A percentile compares a stretch with the other conserved stretches of the same genome.
Evolutionary conservation across 2,797 vertebrate species (phyloP).

Genomic region (Ibycter americanus): DNA sequence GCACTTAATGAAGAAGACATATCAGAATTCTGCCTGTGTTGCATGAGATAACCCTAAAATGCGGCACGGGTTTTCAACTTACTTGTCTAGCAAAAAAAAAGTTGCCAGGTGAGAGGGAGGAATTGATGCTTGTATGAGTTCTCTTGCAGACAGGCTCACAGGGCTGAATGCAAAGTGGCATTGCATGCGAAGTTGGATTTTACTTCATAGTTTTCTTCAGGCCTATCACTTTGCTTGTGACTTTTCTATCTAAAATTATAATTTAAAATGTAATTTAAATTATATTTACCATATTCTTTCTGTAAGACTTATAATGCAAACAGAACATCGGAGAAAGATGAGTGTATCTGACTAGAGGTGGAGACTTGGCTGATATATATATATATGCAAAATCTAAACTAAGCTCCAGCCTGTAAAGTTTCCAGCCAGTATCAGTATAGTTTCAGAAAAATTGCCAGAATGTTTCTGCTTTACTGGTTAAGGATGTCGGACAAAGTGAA

Average conservation of each 20-base stretch:
- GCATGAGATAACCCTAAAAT: slow-evolving; percentile 45
- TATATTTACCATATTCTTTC: not conserved
- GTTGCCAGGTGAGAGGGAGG: slow-evolving; percentile 52
- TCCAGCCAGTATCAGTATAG: not conserved
- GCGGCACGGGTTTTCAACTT: slow-evolving; percentile 40
- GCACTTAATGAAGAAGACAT: slow-evolving; percentile 70
- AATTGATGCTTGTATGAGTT: not conserved
- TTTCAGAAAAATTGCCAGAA: not conserved
- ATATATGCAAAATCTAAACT: not conserved
- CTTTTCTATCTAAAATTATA: not conserved
- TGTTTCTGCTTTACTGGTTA: not conserved
- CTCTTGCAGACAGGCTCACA: not conserved
- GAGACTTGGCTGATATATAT: not conserved
- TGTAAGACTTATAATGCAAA: not conserved
- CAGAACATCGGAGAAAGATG: not conserved
- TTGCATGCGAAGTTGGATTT: not conserved
- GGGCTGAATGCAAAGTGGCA: not conserved
- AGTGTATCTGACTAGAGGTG: not conserved
- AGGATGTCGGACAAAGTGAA: not conserved
- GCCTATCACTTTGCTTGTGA: not conserved
- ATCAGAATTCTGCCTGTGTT: slow-evolving; percentile 56
- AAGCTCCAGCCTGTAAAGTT: not conserved
- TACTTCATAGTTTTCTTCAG: not conserved
- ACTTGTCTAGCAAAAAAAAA: slow-evolving; percentile 31
- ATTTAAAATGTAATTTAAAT: not conserved